Conservation (phyloP, 2,888 invertebrate genomes). For the Schrankia costaestrigalis region DNA sequence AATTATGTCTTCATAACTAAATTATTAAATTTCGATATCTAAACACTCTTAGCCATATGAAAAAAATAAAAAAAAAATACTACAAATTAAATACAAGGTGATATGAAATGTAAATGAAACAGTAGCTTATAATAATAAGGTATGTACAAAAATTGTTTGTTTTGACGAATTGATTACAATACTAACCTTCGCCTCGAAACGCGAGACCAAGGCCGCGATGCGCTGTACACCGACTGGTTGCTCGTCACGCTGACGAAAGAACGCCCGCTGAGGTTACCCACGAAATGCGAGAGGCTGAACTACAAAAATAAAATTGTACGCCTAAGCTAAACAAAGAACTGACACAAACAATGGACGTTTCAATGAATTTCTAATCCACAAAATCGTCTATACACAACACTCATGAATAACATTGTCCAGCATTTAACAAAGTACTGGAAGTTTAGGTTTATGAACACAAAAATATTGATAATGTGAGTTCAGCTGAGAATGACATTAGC, state of each 20-base stretch:
- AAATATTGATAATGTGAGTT: conserved; percentile 66
- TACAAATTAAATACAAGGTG: no score
- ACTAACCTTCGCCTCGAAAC: conserved; percentile 83
- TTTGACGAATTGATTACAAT: conserved; percentile 40
- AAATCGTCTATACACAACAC: conserved; percentile 24
- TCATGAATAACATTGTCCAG: conserved; percentile 37
- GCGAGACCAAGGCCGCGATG: conserved; percentile 84
- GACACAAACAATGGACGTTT: conserved; percentile 27
- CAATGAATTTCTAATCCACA: conserved; percentile 11
- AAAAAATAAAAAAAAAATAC: no score
- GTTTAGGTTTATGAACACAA: conserved; percentile 39
- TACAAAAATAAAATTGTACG: conserved; percentile 55
- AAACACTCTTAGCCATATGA: no score
- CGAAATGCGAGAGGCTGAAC: conserved; percentile 81
- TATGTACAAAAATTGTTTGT: conserved; percentile 40
- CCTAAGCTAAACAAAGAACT: conserved; percentile 41
- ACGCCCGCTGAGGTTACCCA: conserved; percentile 81
- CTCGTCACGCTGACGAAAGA: conserved; percentile 81
- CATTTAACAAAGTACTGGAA: conserved; percentile 41
- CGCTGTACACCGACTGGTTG: conserved; percentile 81
- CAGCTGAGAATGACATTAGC: conserved; percentile 79
- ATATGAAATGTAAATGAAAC: no score
- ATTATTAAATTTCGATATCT: no score
- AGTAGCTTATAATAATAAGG: no score
- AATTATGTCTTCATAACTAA: no score